phyloP scores from a whole-genome alignment of 2,888 invertebrate species.

The Dioctria linearis region DNA sequence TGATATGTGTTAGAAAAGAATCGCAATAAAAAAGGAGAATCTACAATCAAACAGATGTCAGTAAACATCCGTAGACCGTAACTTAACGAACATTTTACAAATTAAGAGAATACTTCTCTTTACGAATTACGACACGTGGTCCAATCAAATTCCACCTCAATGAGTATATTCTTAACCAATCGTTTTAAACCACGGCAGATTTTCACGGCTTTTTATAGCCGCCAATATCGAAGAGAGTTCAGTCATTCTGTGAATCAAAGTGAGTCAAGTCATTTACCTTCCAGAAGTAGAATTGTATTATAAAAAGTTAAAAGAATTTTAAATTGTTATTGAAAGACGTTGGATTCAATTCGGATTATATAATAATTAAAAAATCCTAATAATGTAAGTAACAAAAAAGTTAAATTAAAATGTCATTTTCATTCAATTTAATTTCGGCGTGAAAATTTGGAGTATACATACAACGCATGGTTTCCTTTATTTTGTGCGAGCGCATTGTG shows the following conservation, averaged over 20 bases:
- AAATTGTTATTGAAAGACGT: neutral
- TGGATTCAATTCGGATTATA: neutral
- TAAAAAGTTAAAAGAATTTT: neutral
- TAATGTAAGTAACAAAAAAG: neutral
- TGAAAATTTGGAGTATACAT: too few relatives aligned
- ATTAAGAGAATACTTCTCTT: conserved; percentile 52
- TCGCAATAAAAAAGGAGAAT: too few relatives aligned
- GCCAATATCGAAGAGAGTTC: conserved; percentile 53
- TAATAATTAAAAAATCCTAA: neutral
- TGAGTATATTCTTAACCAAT: conserved; percentile 63
- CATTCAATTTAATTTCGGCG: too few relatives aligned
- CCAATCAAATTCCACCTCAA: conserved; percentile 64
- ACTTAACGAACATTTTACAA: conserved; percentile 12
- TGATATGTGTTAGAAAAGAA: too few relatives aligned
- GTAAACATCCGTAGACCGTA: too few relatives aligned
- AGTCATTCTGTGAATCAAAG: conserved; percentile 2
- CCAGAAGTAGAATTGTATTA: neutral
- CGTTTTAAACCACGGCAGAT: conserved; percentile 63
- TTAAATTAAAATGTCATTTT: too few relatives aligned
- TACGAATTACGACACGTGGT: conserved; percentile 64
- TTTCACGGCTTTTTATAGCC: conserved; percentile 66
- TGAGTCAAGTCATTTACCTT: neutral
- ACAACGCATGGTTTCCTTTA: too few relatives aligned
- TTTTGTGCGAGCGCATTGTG: too few relatives aligned
- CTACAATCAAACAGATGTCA: neutral